Percentiles rank a stretch among this genome's conserved stretches.
These are phyloP conservation scores for Tricholauxania praeusta DNA, from an alignment of 2,888 invertebrate species.

Conservation along the genomic window DNA sequence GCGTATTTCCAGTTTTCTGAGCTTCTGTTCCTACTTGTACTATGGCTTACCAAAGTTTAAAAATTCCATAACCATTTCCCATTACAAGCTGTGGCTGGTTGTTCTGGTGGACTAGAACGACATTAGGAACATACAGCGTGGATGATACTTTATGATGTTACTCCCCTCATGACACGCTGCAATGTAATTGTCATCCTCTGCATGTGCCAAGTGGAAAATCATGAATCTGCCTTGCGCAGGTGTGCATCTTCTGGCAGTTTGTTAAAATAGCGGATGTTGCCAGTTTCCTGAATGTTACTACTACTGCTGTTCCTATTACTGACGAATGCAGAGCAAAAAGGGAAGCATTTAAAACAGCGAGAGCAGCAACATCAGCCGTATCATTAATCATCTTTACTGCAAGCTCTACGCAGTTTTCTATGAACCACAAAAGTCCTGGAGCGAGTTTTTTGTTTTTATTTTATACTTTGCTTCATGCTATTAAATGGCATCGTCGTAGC, in stretches of 20 bases:
- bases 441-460: background rate
- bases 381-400: conserved; percentile 40
- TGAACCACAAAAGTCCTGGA: background rate
- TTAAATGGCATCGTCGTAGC: background rate
- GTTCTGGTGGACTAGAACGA: too few relatives aligned
- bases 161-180: background rate
- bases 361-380: conserved; percentile 20
- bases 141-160: background rate
- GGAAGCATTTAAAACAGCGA: too few relatives aligned
- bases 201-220: conserved; percentile 30
- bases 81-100: too few relatives aligned
- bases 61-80: too few relatives aligned
- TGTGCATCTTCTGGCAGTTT: conserved; percentile 19
- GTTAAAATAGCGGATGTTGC: conserved; percentile 34
- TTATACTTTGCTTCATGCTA: background rate
- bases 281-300: conserved; percentile 28
- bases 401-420: conserved; percentile 1
- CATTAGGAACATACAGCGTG: background rate
- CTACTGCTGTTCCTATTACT: background rate
- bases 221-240: conserved; percentile 18
- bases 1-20: conserved; percentile 9
- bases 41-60: background rate
- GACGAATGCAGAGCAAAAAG: too few relatives aligned
- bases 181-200: conserved; percentile 11
- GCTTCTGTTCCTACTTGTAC: background rate